These are phyloP conservation scores for Scophthalmus maximus DNA, from an alignment of 2,113 vertebrate species.

Conservation along the genomic window DNA sequence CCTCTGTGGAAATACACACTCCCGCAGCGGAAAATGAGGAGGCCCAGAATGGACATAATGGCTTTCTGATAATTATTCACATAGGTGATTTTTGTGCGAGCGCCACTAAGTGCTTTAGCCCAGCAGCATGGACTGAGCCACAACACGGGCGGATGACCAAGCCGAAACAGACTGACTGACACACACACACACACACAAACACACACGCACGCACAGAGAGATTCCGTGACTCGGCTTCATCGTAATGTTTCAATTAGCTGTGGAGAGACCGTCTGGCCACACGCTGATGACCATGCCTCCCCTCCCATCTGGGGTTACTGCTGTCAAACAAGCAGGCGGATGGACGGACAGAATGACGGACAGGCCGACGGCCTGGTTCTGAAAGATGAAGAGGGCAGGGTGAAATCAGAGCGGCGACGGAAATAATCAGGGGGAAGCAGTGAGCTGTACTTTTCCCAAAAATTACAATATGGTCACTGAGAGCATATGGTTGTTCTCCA, in stretches of 20 bases:
- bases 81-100: slow-evolving; percentile 70
- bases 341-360: slow-evolving; percentile 60
- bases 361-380: slow-evolving; percentile 65
- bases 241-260: slow-evolving; percentile 74
- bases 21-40: slow-evolving; percentile 65
- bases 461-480: slow-evolving; percentile 58
- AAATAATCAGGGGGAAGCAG: slow-evolving; percentile 63
- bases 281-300: slow-evolving; percentile 66
- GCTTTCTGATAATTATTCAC: slow-evolving; percentile 76
- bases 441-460: slow-evolving; percentile 57
- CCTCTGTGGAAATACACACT: slow-evolving; percentile 53
- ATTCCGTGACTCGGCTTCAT: slow-evolving; percentile 52
- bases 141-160: slow-evolving; percentile 66
- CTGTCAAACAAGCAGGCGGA: slow-evolving; percentile 61
- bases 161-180: slow-evolving; percentile 42
- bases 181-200: slow-evolving; percentile 22
- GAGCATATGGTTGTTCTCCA: slow-evolving; percentile 62
- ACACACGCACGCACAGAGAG: slow-evolving; percentile 25
- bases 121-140: slow-evolving; percentile 56
- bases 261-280: slow-evolving; percentile 70
- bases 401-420: slow-evolving; percentile 52
- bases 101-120: slow-evolving; percentile 50
- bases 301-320: slow-evolving; percentile 72
- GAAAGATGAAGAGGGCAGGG: slow-evolving; percentile 55
- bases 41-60: slow-evolving; percentile 63